phyloP scores from a whole-genome alignment of 2,113 vertebrate genomes.

The Lathamus discolor region DNA sequence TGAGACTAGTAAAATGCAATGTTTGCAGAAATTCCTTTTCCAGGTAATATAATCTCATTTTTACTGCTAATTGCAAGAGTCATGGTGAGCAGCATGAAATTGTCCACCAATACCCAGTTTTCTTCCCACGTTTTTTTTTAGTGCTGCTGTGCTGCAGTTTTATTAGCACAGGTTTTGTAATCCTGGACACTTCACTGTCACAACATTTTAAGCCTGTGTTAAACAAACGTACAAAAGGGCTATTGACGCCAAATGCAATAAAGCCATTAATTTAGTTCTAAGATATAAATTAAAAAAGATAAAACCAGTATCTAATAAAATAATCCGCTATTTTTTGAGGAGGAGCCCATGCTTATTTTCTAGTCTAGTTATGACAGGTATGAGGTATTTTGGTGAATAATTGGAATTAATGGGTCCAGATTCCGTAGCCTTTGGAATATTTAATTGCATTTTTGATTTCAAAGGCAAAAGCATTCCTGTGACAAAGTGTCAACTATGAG shows the following conservation, averaged over 20 bases:
- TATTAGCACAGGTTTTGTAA: background rate
- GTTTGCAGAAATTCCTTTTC: background rate
- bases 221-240: background rate
- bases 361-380: background rate
- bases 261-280: background rate
- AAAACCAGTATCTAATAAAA: background rate
- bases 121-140: slow-evolving; percentile 14
- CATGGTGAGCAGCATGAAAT: background rate
- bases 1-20: background rate
- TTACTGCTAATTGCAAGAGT: background rate
- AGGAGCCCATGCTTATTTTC: background rate
- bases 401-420: background rate
- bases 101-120: background rate
- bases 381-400: background rate
- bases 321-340: background rate
- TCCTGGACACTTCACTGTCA: background rate
- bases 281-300: background rate
- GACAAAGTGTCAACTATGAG: background rate
- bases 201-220: background rate
- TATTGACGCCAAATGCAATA: background rate
- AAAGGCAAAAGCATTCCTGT: background rate
- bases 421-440: background rate
- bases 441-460: slow-evolving; percentile 14
- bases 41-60: slow-evolving; percentile 9
- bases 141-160: background rate